Base-by-base conservation (phyloP, 2,888 invertebrate species). In the Leptodirus hochenwartii region DNA sequence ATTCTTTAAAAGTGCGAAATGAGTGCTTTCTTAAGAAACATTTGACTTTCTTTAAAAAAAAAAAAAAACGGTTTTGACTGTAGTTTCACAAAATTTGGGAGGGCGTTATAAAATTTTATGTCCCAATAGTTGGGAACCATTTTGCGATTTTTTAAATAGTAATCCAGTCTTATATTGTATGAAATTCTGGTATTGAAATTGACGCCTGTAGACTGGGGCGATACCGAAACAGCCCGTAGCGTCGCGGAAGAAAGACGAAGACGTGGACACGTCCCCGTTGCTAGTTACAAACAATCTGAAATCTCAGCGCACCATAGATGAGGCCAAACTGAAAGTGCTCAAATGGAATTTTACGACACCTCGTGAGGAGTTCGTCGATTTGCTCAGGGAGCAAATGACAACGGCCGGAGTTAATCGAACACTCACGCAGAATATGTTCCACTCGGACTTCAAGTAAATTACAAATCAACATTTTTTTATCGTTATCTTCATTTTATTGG, bases 331-430 rank as follows among this genome's bases (percentile, higher is more conserved):
- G 33, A 88, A 88, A 60, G 75, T 81, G 4, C 58, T 95, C 12
- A 90, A 87, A 52, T 95, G 95, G 95, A 88, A 91, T 51, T 96
- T 96, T 47, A 78, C 84, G 0, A 71, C 80, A 1, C 93, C 96
- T 0, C 66, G 90, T 15, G 81, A 82, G 44, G 96, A 98, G 49
- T 96, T 93, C 59, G 80, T 88, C 9, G 87, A 90, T 11, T 69
- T 93, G 37, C 58, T 98, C 26, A 80, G 78, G 41, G 84, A 84
- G 38, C 85, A 91, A 50, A 91, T 98, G 88, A 61, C 63, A 0
- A 68, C 71, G 14, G 88, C 88, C 1, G 82, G 81, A 35, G 70
- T 93, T 27, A 93, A 90, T 51, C 6, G 20, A 48, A 72, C 71
- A 30, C 63, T 96, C 4, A 71, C 90, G 47, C 68, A 72, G 1